phyloP scores from a whole-genome alignment of 2,797 vertebrate species.

The Enteromius unitaeniatus region DNA sequence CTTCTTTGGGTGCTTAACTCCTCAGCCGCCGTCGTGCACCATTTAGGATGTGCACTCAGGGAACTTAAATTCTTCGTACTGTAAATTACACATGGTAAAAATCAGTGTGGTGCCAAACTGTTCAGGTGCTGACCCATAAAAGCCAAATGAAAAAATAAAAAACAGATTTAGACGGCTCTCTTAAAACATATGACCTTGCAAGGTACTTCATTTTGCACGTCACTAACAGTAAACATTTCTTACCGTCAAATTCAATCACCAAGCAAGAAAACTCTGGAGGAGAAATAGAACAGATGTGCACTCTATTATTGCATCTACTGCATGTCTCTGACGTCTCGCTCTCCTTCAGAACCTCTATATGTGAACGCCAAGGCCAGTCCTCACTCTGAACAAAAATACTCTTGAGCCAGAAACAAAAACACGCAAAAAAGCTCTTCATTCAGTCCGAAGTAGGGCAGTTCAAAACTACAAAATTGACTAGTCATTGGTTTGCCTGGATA shows the following conservation, averaged over 20 bases:
- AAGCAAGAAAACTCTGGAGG: background rate
- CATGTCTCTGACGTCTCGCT: background rate
- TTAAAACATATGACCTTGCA: background rate
- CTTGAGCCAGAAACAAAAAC: slow-evolving; percentile 4
- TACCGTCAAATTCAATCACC: background rate
- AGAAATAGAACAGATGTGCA: slow-evolving; percentile 22
- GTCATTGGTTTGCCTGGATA: background rate
- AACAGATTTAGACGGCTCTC: background rate
- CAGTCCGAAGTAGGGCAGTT: background rate
- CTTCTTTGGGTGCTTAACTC: slow-evolving; percentile 72
- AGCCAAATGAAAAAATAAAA: background rate
- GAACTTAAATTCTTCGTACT: slow-evolving; percentile 43
- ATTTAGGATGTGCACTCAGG: slow-evolving; percentile 45
- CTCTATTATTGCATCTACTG: slow-evolving; percentile 1
- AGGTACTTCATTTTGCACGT: background rate
- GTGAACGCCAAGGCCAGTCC: background rate
- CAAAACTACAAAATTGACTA: background rate
- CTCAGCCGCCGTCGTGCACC: slow-evolving; percentile 52
- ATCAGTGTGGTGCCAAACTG: background rate
- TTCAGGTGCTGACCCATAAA: background rate
- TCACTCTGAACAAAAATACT: slow-evolving; percentile 16
- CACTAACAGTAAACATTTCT: background rate
- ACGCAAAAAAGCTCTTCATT: background rate
- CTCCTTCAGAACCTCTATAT: slow-evolving; percentile 11
- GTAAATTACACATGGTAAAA: slow-evolving; percentile 41